Evolutionary conservation across 2,888 invertebrate genomes (phyloP), one percentile per base, ranked within the genome.

Genomic region (Drosophila macrospina): DNA sequence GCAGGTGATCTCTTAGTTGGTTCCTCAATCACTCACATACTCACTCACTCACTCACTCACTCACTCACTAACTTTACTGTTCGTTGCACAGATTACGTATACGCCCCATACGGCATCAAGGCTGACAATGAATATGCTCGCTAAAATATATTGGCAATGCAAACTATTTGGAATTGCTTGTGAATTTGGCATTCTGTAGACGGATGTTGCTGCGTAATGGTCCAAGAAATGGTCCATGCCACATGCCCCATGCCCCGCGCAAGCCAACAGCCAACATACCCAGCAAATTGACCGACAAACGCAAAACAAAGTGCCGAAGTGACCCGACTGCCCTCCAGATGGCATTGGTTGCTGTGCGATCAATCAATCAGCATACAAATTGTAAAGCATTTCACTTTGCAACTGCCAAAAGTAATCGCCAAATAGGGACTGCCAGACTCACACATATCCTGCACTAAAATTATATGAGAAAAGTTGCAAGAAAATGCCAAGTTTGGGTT

Each of bases 51-150:
- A n/a, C n/a, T n/a, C n/a, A n/a, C n/a, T n/a, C n/a, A n/a, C n/a
- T n/a, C n/a, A n/a, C n/a, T n/a, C n/a, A n/a, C n/a, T n/a, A n/a
- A n/a, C n/a, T n/a, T 36, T 15, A 13, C 7, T 39, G 50, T 39
- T 24, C 34, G 47, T 34, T 56, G 41, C 48, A 15, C 37, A 15
- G 64, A 86, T 80, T 86, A 67, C 70, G 84, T 61, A 76, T 80
- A 83, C 81, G 81, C 84, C 81, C 86, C 55, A 13, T 61, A 5
- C 26, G 41, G 41, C 59, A 63, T 62, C 82, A 82, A 82, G 82
- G 82, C 64, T 61, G 16, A 41, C 51, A 67, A 69, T 74, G 66
- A 84, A 63, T 78, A 52, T 10, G n/a, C 2, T 63, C 13, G 10
- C 1, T n/a, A n/a, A n/a, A n/a, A n/a, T 16, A 32, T 48, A n/a